These are phyloP conservation scores for Sebastes cheni DNA, from an alignment of 2,797 vertebrate species.

Conservation along the genomic window DNA sequence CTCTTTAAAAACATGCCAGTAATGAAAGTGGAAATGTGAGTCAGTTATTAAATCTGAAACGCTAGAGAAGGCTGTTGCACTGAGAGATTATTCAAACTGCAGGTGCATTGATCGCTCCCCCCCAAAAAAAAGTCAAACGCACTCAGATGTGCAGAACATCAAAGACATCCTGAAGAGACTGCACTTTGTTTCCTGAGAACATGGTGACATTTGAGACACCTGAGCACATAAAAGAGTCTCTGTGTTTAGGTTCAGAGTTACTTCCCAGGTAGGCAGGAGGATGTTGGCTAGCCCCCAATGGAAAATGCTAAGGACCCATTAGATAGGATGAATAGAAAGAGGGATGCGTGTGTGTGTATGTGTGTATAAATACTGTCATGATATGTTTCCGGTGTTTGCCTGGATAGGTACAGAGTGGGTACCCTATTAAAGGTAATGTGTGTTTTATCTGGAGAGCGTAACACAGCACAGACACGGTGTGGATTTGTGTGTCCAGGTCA, in stretches of 20 bases:
- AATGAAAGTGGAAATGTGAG: background rate
- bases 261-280: slow-evolving; percentile 53
- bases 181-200: slow-evolving; percentile 61
- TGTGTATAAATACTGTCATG: slow-evolving; percentile 71
- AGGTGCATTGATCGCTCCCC: slow-evolving; percentile 28
- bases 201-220: slow-evolving; percentile 59
- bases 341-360: slow-evolving; percentile 13
- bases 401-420: slow-evolving; percentile 39
- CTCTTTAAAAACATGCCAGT: background rate
- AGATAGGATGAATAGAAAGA: slow-evolving; percentile 46
- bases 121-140: background rate
- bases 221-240: slow-evolving; percentile 63
- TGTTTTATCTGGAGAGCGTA: slow-evolving; percentile 28
- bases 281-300: slow-evolving; percentile 55
- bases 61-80: background rate
- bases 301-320: slow-evolving; percentile 59
- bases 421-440: slow-evolving; percentile 34
- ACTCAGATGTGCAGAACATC: slow-evolving; percentile 26
- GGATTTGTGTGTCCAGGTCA: slow-evolving; percentile 5
- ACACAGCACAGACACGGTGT: slow-evolving; percentile 40
- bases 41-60: slow-evolving; percentile 3
- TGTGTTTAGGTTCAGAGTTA: slow-evolving; percentile 57
- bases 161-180: slow-evolving; percentile 53
- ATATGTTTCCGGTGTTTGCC: slow-evolving; percentile 63
- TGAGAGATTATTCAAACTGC: slow-evolving; percentile 19